Conservation (phyloP, 2,888 invertebrate genomes). For the Atrina japonica region DNA sequence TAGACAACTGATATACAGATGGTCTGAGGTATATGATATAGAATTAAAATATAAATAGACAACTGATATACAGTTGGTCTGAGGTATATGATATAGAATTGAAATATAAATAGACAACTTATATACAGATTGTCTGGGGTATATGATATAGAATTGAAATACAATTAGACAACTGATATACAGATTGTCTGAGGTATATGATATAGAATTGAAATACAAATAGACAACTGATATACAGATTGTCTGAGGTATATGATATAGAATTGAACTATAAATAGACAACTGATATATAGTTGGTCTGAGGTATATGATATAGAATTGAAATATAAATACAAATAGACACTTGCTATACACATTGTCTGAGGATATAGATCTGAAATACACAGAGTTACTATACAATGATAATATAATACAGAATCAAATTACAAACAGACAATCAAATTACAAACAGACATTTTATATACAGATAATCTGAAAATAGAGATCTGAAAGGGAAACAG, state of each 20-base stretch:
- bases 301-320: neutral
- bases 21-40: slow-evolving; percentile 1
- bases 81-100: neutral
- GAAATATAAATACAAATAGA: neutral
- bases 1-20: neutral
- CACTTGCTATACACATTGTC: neutral
- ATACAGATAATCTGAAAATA: neutral
- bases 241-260: neutral
- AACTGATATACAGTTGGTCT: neutral
- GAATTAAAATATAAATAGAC: neutral
- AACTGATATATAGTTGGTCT: neutral
- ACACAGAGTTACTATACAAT: too few species aligned
- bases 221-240: neutral
- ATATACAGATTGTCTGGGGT: neutral
- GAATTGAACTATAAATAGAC: neutral
- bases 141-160: neutral
- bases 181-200: slow-evolving; percentile 5
- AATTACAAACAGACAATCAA: too few species aligned
- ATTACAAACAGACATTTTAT: neutral
- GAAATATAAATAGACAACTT: neutral
- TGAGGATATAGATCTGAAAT: neutral
- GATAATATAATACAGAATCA: too few species aligned
- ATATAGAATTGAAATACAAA: neutral
- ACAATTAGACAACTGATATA: neutral
- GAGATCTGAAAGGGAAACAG: too few species aligned